phyloP scores from a whole-genome alignment of 2,113 vertebrate genomes.

The Prionailurus viverrinus region DNA sequence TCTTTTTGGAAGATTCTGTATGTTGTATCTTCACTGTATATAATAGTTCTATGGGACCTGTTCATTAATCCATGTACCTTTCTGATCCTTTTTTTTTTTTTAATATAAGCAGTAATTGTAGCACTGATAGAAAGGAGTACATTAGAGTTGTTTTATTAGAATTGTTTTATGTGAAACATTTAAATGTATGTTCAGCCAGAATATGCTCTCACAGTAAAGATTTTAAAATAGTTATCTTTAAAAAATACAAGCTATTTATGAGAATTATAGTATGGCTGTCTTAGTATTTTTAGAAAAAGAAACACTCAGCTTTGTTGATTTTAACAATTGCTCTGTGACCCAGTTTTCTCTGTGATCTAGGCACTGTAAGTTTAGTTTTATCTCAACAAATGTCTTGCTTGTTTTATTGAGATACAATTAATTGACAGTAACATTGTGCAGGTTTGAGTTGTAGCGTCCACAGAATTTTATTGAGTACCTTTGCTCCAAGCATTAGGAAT shows the following conservation, averaged over 20 bases:
- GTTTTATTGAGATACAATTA: neutral
- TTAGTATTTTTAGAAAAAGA: neutral
- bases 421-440: neutral
- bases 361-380: neutral
- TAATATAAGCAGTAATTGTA: neutral
- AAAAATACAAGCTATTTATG: neutral
- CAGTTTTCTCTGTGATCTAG: neutral
- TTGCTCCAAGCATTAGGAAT: neutral
- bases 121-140: neutral
- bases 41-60: neutral
- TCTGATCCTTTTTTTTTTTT: neutral
- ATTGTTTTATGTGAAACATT: neutral
- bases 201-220: neutral
- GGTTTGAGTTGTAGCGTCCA: neutral
- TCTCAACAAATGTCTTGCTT: neutral
- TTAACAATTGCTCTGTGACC: neutral
- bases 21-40: neutral
- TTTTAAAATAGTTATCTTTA: neutral
- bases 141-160: neutral
- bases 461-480: neutral
- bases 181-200: neutral
- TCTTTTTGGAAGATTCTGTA: neutral
- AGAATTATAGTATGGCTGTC: neutral
- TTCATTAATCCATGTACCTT: neutral
- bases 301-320: neutral